Evolutionary conservation across 2,888 invertebrate species (phyloP).

Genomic region (Lepidochrysops patricia): DNA sequence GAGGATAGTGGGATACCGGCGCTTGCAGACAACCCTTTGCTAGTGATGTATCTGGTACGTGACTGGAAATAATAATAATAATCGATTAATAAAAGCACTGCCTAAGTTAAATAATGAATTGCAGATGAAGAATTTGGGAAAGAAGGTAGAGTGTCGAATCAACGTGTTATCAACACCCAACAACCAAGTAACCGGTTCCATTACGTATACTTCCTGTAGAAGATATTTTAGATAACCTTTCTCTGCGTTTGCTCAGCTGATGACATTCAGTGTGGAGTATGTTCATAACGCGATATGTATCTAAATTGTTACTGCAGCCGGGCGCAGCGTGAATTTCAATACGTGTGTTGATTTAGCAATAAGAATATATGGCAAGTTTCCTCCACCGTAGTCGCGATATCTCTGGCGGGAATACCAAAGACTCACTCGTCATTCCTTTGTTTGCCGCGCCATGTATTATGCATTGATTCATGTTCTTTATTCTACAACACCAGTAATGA

Average conservation of each 20-base stretch:
- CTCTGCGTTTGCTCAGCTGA: not conserved
- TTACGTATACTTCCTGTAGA: not conserved
- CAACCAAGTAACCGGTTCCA: not conserved
- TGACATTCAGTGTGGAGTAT: not conserved
- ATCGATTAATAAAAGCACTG: not conserved
- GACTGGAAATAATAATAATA: not conserved
- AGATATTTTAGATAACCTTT: not conserved
- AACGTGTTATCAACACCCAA: no score
- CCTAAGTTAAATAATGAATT: no score
- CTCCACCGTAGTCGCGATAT: not conserved
- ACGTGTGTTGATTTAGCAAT: conserved; percentile 11
- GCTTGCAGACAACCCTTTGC: not conserved
- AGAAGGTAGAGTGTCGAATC: no score
- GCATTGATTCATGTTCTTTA: not conserved
- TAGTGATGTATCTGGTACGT: not conserved
- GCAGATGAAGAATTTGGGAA: no score
- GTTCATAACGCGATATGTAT: not conserved
- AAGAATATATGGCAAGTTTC: conserved; percentile 5
- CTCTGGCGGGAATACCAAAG: conserved; percentile 1
- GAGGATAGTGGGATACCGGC: not conserved
- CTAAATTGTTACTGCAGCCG: conserved; percentile 1
- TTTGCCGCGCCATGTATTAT: not conserved
- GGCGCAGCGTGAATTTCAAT: conserved; percentile 5
- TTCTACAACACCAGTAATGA: no score
- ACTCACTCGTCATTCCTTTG: not conserved